Evolutionary conservation across 2,797 vertebrate species (phyloP).

Genomic region (Acipenser ruthenus): DNA sequence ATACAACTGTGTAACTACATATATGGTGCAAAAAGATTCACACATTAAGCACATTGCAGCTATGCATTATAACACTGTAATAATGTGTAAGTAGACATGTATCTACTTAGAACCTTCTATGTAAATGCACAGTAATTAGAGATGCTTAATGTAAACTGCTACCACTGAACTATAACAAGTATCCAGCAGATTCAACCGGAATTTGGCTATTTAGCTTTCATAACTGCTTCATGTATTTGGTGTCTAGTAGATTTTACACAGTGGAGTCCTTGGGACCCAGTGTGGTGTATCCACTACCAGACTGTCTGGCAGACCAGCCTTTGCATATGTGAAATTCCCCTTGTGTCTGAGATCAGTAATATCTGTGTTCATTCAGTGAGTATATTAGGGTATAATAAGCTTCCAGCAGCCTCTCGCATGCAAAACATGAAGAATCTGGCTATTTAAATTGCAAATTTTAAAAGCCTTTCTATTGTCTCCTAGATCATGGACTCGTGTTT

Average conservation of each 20-base stretch:
- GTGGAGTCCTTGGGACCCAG: slow-evolving; percentile 4
- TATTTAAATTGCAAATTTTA: slow-evolving; percentile 11
- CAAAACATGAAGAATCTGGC: slow-evolving; percentile 1
- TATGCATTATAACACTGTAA: too few relatives aligned
- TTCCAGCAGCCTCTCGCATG: slow-evolving; percentile 9
- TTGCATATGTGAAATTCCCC: slow-evolving; percentile 18
- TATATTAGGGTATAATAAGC: slow-evolving; percentile 13
- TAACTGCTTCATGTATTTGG: slow-evolving; percentile 17
- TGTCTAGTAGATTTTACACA: slow-evolving; percentile 10
- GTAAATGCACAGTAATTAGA: too few relatives aligned
- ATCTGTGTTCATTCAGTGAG: slow-evolving; percentile 9
- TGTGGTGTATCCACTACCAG: neutral
- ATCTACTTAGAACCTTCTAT: too few relatives aligned
- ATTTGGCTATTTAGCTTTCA: slow-evolving; percentile 17
- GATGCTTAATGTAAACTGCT: too few relatives aligned
- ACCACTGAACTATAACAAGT: slow-evolving; percentile 7
- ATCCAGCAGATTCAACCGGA: slow-evolving; percentile 12
- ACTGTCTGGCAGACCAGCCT: slow-evolving; percentile 2
- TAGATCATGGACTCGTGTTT: slow-evolving; percentile 18
- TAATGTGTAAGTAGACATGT: too few relatives aligned
- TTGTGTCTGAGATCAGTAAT: slow-evolving; percentile 11
- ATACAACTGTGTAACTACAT: too few relatives aligned
- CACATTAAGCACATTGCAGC: too few relatives aligned
- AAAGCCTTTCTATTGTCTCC: neutral
- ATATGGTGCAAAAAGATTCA: too few relatives aligned